Evolutionary conservation across 2,888 invertebrate genomes (phyloP), one percentile per base, ranked within the genome.

Genomic region (Drosophila picticornis): DNA sequence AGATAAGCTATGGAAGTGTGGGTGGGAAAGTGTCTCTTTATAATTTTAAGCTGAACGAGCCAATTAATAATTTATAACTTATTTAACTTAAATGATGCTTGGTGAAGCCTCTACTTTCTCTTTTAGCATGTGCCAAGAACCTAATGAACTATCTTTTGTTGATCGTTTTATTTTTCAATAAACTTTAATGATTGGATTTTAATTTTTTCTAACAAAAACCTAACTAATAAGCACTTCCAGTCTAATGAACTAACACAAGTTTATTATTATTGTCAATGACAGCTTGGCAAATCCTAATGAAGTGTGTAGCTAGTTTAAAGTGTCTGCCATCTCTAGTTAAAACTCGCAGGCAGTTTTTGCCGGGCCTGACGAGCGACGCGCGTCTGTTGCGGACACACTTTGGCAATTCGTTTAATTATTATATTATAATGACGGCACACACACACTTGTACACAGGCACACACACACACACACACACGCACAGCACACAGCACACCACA

Each of bases 321-420:
- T 52, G 50, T 63, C 27, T 72, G 34, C 43, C 77, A 80, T 80
- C 80, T 56, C 82, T 75, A 75, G 48, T 32, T 50, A 46, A 22
- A 48, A 38, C 51, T 48, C 60, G 65, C 48, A 16, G 36, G 50
- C 71, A 53, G 36, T 36, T 36, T 64, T 68, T 29, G 56, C 62
- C 48, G 57, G 22, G 70, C 50, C 74, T 87, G 84, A 81, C 76
- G 84, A 82, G 77, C 80, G 71, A 84, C 75, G 81, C 83, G 72
- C 90, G 83, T 86, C 82, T 81, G 84, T 75, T 78, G 77, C 81
- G 83, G 90, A 88, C 88, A 91, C 89, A 89, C 90, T 86, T 91
- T 88, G 86, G 87, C 89, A 90, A 91, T 90, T 91, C 90, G 80
- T 90, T 92, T 92, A 91, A 91, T 91, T 92, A 90, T 91, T 83